Percentiles rank a stretch among this genome's conserved stretches.
phyloP scores from a whole-genome alignment of 2,888 invertebrate species.

The Lottia scabra region DNA sequence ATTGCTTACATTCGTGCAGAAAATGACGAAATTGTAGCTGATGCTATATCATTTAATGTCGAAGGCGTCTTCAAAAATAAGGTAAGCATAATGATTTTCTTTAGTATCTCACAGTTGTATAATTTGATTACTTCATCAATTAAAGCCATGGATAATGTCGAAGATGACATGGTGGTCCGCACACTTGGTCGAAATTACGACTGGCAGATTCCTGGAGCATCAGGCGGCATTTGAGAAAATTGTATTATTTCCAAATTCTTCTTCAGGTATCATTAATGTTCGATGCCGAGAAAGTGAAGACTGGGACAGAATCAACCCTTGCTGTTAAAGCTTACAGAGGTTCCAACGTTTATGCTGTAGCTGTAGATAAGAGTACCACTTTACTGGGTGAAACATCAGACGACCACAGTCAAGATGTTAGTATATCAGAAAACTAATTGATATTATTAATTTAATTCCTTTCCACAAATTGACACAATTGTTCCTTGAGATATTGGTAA shows the following conservation, averaged over 20 bases:
- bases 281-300: slow-evolving; percentile 75
- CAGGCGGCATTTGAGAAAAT: too few species aligned
- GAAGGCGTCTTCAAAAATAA: slow-evolving; percentile 75
- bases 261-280: slow-evolving; percentile 74
- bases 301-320: slow-evolving; percentile 81
- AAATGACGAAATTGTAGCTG: slow-evolving; percentile 74
- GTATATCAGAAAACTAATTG: too few species aligned
- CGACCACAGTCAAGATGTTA: slow-evolving; percentile 10
- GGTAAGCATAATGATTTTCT: slow-evolving; percentile 63
- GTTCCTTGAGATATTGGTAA: too few species aligned
- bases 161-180: too few species aligned
- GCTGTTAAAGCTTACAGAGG: slow-evolving; percentile 85
- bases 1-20: slow-evolving; percentile 73
- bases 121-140: too few species aligned
- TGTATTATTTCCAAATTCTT: too few species aligned
- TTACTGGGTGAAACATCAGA: slow-evolving; percentile 68
- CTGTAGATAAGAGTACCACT: slow-evolving; percentile 85
- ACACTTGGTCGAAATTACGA: too few species aligned
- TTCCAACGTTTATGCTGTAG: slow-evolving; percentile 86
- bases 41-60: slow-evolving; percentile 73
- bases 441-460: too few species aligned
- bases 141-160: too few species aligned
- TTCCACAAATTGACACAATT: too few species aligned
- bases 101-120: too few species aligned
- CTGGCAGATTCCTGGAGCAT: too few species aligned